Conservation (phyloP, 1,140 invertebrate genomes). For the Zophobas morio region DNA sequence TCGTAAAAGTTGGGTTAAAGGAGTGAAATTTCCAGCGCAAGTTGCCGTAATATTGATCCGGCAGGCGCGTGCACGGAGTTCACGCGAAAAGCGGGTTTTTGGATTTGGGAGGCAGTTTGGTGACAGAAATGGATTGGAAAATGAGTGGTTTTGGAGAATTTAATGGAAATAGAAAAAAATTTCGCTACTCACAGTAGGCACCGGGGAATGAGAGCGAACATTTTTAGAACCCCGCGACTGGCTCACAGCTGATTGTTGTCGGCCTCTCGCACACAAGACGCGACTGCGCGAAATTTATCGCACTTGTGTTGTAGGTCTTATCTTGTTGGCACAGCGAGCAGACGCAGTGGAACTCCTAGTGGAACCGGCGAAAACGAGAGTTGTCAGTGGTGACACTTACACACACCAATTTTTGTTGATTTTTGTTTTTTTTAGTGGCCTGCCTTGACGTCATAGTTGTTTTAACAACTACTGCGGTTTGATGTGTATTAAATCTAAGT, state of each 20-base stretch:
- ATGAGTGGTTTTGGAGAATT: background rate
- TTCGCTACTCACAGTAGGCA: conserved; percentile 45
- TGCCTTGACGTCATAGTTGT: too few species aligned
- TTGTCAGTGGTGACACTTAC: background rate
- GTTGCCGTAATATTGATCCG: background rate
- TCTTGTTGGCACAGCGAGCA: conserved; percentile 7
- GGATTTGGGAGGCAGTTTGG: background rate
- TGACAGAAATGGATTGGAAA: background rate
- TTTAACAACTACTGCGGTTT: too few species aligned
- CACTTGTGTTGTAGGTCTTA: conserved; percentile 26
- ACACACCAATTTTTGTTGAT: too few species aligned
- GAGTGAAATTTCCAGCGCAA: too few species aligned
- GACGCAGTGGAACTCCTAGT: conserved; percentile 5
- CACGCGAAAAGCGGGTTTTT: background rate
- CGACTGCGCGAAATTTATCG: conserved; percentile 36
- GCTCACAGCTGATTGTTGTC: conserved; percentile 30
- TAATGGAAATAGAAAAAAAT: conserved; percentile 19
- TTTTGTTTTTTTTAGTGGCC: too few species aligned
- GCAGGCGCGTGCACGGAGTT: background rate
- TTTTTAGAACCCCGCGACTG: conserved; percentile 34
- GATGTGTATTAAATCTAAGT: too few species aligned
- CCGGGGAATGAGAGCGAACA: conserved; percentile 46
- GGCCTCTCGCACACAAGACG: conserved; percentile 23
- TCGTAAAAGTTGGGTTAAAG: too few species aligned
- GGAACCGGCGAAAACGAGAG: too few species aligned